phyloP scores from a whole-genome alignment of 2,113 vertebrate genomes.

The Peromyscus californicus region DNA sequence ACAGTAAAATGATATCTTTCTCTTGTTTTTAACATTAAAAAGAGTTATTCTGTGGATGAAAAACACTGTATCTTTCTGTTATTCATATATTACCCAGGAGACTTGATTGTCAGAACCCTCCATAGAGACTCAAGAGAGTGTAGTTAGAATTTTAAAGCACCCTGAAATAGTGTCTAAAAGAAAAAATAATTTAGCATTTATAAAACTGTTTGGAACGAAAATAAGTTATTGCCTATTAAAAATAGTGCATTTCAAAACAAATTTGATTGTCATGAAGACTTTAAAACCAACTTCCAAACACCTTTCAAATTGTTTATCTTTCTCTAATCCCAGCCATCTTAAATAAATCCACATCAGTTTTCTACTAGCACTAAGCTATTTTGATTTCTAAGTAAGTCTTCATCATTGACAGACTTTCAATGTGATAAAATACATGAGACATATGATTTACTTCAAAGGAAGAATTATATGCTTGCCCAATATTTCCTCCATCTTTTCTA shows the following conservation, averaged over 20 bases:
- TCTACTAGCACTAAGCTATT: not conserved
- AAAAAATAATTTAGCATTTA: not conserved
- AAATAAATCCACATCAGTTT: conserved; percentile 5
- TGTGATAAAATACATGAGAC: conserved; percentile 7
- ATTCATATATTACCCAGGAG: not conserved
- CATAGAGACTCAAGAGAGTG: not conserved
- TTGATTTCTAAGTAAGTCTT: conserved; percentile 51
- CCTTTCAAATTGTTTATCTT: not conserved
- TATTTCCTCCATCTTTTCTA: conserved; percentile 25
- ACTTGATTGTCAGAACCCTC: conserved; percentile 15
- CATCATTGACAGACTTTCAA: not conserved
- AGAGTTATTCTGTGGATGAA: conserved; percentile 1
- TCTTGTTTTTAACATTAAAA: conserved; percentile 1
- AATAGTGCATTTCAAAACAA: not conserved
- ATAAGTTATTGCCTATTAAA: not conserved
- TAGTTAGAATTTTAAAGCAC: conserved; percentile 20
- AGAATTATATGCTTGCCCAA: not conserved
- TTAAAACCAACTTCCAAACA: not conserved
- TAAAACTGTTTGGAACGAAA: conserved; percentile 55
- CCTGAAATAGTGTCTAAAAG: not conserved
- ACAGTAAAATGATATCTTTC: conserved; percentile 10
- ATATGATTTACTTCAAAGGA: conserved; percentile 1
- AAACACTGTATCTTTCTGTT: not conserved
- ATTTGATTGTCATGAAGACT: conserved; percentile 28
- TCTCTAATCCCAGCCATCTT: not conserved